Conservation (phyloP, 2,113 vertebrate genomes). For the Hemichromis elongatus region DNA sequence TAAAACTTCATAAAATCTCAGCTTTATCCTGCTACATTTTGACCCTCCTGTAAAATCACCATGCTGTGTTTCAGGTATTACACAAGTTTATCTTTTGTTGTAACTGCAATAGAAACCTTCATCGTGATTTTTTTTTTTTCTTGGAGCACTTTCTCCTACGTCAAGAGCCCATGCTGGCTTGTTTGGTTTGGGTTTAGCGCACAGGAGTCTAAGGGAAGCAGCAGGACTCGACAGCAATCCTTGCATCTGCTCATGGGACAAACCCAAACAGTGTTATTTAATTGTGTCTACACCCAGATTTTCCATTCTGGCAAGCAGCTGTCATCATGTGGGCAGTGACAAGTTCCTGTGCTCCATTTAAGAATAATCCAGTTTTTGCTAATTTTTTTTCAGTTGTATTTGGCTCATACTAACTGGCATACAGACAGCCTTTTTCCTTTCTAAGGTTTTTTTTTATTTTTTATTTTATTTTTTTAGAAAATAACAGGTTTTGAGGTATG, state of each 20-base stretch:
- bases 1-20: background rate
- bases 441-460: background rate
- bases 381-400: background rate
- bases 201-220: conserved; percentile 11
- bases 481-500: background rate
- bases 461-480: too few species aligned
- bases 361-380: background rate
- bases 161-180: conserved; percentile 15
- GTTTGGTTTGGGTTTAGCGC: conserved; percentile 45
- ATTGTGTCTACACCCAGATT: conserved; percentile 34
- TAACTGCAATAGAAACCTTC: background rate
- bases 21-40: background rate
- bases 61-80: background rate
- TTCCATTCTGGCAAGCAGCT: conserved; percentile 21
- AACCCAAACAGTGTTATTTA: conserved; percentile 45
- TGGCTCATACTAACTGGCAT: background rate
- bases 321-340: conserved; percentile 16
- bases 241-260: conserved; percentile 47
- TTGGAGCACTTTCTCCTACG: background rate
- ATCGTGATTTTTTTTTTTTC: background rate
- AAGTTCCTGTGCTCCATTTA: conserved; percentile 2
- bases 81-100: background rate
- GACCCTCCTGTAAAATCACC: background rate
- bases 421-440: background rate
- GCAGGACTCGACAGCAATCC: conserved; percentile 43